These are phyloP conservation scores for Xanthia togata DNA, from an alignment of 2,888 invertebrate genomes.

Conservation along the genomic window DNA sequence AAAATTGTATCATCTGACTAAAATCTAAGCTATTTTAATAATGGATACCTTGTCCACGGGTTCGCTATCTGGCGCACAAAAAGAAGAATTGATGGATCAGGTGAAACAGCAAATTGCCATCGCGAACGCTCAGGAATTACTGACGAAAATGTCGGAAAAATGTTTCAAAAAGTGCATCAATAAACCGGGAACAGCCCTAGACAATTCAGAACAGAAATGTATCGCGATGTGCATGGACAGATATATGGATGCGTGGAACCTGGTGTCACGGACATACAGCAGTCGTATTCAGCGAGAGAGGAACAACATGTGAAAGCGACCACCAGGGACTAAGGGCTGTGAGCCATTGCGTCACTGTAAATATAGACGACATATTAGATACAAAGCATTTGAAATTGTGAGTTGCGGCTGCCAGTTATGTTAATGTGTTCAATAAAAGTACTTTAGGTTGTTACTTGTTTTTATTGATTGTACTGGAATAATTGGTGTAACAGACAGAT, in stretches of 20 bases:
- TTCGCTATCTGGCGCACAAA: conserved; percentile 92
- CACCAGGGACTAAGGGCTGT: conserved; percentile 59
- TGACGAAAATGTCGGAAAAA: conserved; percentile 99
- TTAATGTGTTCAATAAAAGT: conserved; percentile 84
- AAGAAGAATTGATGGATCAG: conserved; percentile 97
- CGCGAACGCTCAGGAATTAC: conserved; percentile 97
- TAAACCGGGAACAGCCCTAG: conserved; percentile 97
- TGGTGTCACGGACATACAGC: conserved; percentile 97
- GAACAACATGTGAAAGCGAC: conserved; percentile 88
- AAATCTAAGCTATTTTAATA: conserved; percentile 62
- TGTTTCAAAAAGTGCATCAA: conserved; percentile 98
- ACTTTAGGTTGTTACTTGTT: conserved; percentile 78
- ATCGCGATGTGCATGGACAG: conserved; percentile 99
- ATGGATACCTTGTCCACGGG: conserved; percentile 91
- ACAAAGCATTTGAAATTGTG: conserved; percentile 82
- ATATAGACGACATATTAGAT: conserved; percentile 85
- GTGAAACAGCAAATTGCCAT: conserved; percentile 98
- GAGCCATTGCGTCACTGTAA: conserved; percentile 81
- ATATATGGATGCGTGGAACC: conserved; percentile 98
- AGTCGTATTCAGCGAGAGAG: conserved; percentile 96
- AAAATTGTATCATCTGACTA: conserved; percentile 60
- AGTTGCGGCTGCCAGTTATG: conserved; percentile 77
- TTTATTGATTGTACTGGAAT: conserved; percentile 65
- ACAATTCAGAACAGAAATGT: conserved; percentile 98
- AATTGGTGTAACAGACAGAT: conserved; percentile 59